Evolutionary conservation across 1,140 invertebrate genomes (phyloP).

Genomic region (Idris sp.): DNA sequence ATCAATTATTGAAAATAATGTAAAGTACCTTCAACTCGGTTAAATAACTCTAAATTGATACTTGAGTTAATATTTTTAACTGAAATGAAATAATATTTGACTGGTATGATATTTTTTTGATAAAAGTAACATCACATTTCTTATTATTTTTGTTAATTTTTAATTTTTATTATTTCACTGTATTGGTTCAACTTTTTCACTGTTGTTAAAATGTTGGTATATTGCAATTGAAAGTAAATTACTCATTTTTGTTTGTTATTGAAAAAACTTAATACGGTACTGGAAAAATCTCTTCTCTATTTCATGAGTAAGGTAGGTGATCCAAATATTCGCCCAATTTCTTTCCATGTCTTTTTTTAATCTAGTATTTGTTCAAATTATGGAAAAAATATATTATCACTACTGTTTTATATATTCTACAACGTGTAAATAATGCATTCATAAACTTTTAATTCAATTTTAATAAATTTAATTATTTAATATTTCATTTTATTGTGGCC

Average conservation of each 20-base stretch:
- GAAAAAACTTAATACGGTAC: slow-evolving; percentile 34
- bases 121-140: not conserved
- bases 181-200: not conserved
- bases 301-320: slow-evolving; percentile 42
- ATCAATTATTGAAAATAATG: slow-evolving; percentile 12
- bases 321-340: slow-evolving; percentile 40
- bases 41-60: too few relatives aligned
- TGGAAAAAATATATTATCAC: slow-evolving; percentile 24
- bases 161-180: slow-evolving; percentile 12
- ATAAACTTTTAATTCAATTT: too few relatives aligned
- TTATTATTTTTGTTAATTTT: not conserved
- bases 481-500: too few relatives aligned
- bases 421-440: too few relatives aligned
- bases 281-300: slow-evolving; percentile 40
- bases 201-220: slow-evolving; percentile 1
- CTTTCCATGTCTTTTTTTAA: slow-evolving; percentile 21
- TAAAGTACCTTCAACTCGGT: slow-evolving; percentile 13
- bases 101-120: too few relatives aligned
- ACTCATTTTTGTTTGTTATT: slow-evolving; percentile 28
- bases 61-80: too few relatives aligned
- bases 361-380: slow-evolving; percentile 17
- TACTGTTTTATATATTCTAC: too few relatives aligned
- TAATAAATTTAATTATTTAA: too few relatives aligned
- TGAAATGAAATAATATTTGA: slow-evolving; percentile 13
- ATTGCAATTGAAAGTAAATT: slow-evolving; percentile 16